Base-by-base conservation (phyloP, 2,113 vertebrate genomes). In the Scalopus aquaticus region DNA sequence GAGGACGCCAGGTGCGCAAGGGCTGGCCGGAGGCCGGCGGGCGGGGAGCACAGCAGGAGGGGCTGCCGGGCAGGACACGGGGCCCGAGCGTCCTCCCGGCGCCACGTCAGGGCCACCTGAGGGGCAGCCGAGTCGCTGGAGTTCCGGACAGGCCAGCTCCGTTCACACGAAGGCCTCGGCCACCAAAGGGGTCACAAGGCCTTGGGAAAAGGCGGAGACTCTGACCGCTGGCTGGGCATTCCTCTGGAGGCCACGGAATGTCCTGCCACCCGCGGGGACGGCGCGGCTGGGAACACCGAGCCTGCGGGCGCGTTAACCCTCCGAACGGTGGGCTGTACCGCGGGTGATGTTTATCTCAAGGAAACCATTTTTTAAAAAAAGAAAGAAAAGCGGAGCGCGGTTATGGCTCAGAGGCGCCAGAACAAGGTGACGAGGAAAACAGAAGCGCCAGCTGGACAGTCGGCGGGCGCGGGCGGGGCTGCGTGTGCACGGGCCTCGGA, bases 41-140 rank as follows among this genome's bases (percentile, higher is more conserved):
- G n/a, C n/a, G n/a, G n/a, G n/a, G n/a, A n/a, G n/a, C 96, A 95
- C 91, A 89, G 96, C 12, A 37, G 73, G 72, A 80, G 95, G 95
- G 96, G 95, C 96, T 88, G 95, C 74, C 17, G 87, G 90, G 90
- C 96, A 26, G 95, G 0, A 28, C 9, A 17, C 93, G 97, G 96
- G 93, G 79, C n/a, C n/a, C n/a, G n/a, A n/a, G n/a, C n/a, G n/a
- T n/a, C 44, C 44, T 44, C 44, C 44, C 44, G 44, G 44, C n/a
- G 44, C 44, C 44, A 44, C 9, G 44, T 44, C 44, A n/a, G n/a
- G n/a, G n/a, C n/a, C n/a, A n/a, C n/a, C n/a, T n/a, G 44, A 5
- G 9, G 44, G 9, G 19, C 44, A 39, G 91, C 60, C 0, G 0
- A 13, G 17, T 1, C 17, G 7, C 0, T 0, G 35, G 84, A 11